Evolutionary conservation across 2,888 invertebrate species (phyloP).

Genomic region (Temnothorax unifasciatus): DNA sequence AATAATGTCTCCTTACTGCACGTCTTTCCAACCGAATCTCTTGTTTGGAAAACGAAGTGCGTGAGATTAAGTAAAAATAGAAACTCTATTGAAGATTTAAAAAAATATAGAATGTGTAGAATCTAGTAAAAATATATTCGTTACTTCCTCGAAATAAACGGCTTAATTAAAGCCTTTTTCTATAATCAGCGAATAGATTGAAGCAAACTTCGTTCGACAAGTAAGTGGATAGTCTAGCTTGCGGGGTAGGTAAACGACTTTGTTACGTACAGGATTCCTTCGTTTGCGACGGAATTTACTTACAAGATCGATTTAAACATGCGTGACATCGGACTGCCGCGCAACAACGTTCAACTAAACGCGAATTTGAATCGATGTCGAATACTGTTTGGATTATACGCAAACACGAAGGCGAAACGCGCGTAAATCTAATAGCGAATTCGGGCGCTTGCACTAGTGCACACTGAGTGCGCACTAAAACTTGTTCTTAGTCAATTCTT

Average conservation of each 20-base stretch:
- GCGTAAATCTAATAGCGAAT: background rate
- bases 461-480: no score
- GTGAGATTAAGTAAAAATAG: background rate
- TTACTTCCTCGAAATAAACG: background rate
- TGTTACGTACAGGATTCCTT: slow-evolving; percentile 21
- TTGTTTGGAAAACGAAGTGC: background rate
- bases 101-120: no score
- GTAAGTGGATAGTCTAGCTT: slow-evolving; percentile 7
- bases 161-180: slow-evolving; percentile 2
- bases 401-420: background rate
- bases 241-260: background rate
- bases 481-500: no score
- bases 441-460: no score
- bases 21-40: background rate
- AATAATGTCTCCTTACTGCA: slow-evolving; percentile 15
- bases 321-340: background rate
- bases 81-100: no score
- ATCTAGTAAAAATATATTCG: background rate
- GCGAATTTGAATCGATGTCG: background rate
- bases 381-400: background rate
- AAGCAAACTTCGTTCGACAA: slow-evolving; percentile 17
- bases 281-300: background rate
- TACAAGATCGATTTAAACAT: slow-evolving; percentile 22
- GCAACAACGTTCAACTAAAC: background rate
- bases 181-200: background rate